Conservation (phyloP, 92 coral and sea anemone species). For the Epizoanthus rinbou region DNA sequence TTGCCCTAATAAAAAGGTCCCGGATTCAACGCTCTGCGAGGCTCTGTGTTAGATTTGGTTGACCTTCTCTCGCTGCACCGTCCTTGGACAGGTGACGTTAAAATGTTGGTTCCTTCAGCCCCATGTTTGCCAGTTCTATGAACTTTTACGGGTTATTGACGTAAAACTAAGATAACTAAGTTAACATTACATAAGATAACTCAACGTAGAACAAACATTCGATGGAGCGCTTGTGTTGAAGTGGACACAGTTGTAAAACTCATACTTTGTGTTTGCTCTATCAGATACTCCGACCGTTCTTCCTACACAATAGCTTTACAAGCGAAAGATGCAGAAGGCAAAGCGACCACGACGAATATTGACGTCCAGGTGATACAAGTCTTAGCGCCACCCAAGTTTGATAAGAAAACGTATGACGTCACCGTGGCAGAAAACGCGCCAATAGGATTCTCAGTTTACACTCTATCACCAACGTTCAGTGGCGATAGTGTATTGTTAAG, state of each 20-base stretch:
- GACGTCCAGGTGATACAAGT: constrained; percentile 50
- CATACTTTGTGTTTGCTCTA: neutral
- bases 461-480: neutral
- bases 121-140: too few relatives aligned
- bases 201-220: too few relatives aligned
- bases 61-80: too few relatives aligned
- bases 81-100: too few relatives aligned
- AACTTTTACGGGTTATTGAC: too few relatives aligned
- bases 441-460: constrained; percentile 62
- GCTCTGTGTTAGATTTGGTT: too few relatives aligned
- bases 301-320: constrained; percentile 48
- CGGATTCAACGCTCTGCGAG: too few relatives aligned
- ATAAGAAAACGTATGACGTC: constrained; percentile 47
- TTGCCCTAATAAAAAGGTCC: too few relatives aligned
- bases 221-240: too few relatives aligned
- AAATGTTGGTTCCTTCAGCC: too few relatives aligned
- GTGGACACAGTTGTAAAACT: neutral
- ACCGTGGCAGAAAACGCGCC: constrained; percentile 51
- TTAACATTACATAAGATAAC: too few relatives aligned
- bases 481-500: neutral
- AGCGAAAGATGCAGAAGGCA: constrained; percentile 66
- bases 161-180: too few relatives aligned
- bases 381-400: constrained; percentile 65
- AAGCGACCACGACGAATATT: constrained; percentile 33
- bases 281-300: constrained; percentile 62